Evolutionary conservation across 2,113 vertebrate species (phyloP), one percentile per base, ranked within the genome.

Genomic region (Spheniscus mendiculus): DNA sequence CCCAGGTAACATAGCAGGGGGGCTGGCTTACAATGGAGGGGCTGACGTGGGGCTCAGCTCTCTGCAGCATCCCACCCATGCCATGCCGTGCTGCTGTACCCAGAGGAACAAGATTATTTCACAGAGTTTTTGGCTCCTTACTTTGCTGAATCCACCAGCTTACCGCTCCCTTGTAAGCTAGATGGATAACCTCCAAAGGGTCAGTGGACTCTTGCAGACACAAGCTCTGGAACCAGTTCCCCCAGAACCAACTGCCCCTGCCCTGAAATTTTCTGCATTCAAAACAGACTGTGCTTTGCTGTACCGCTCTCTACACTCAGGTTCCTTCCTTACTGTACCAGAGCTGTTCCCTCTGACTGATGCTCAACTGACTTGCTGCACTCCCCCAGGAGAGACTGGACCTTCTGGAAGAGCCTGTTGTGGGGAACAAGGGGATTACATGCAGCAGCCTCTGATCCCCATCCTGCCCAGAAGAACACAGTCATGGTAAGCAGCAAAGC

Each of bases 351-450:
- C 55, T 50, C 59, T 74, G 52, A 30, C 49, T 56, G 32, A 78
- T 59, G 52, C 87, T 71, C 72, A 84, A 10, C 30, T 2, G 7
- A 63, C 18, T 29, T 5, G 53, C 15, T 66, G 63, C 58, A 59
- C 6, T 21, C 1, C 2, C 17, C 15, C 15, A 67, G 34, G 20
- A 69, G 12, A 62, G 25, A 70, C 11, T 0, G 0, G 27, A 42
- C 49, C 27, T 62, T 27, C 55, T 49, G 58, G 34, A 94, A 73
- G 10, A 81, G 36, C 18, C 32, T 36, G 38, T 62, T 25, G 47
- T 36, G 23, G 9, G 30, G 8, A 91, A 45, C n/a, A 72, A 19
- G 14, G 16, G 52, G 40, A 88, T 52, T 38, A 34, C 25, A 53
- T 0, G 0, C 45, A 70, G 65, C 47, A 83, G 21, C 3, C 26